Percentiles rank a stretch among this genome's conserved stretches.
Conservation (phyloP, 1,140 invertebrate species). For the Drosophila tani region DNA sequence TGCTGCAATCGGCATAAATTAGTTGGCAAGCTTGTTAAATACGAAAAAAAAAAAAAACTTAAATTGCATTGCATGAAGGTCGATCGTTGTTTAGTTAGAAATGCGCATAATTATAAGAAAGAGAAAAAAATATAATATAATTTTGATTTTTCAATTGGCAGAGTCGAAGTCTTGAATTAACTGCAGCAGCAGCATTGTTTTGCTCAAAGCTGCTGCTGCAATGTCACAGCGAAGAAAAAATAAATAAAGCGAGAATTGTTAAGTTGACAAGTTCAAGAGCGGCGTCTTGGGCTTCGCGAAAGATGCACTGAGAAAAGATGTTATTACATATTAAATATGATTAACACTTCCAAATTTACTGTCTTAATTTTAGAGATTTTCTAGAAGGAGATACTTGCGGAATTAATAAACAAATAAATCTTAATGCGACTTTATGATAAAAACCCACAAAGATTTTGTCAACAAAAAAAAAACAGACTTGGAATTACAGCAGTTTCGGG, state of each 20-base stretch:
- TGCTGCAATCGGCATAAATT: constrained; percentile 56
- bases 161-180: constrained; percentile 23
- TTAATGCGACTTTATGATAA: no score
- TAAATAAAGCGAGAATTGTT: constrained; percentile 26
- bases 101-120: constrained; percentile 71
- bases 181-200: constrained; percentile 54
- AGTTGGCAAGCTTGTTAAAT: constrained; percentile 48
- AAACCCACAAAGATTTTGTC: no score
- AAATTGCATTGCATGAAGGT: constrained; percentile 52
- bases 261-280: constrained; percentile 81
- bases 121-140: constrained; percentile 49
- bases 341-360: not conserved
- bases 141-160: constrained; percentile 71
- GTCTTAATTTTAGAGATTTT: not conserved
- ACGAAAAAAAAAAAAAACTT: constrained; percentile 9
- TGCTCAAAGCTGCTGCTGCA: constrained; percentile 58
- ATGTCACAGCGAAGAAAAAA: constrained; percentile 44
- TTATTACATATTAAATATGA: not conserved
- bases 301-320: constrained; percentile 4
- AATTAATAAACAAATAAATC: no score
- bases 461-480: no score
- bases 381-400: no score
- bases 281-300: constrained; percentile 15
- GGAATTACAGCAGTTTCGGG: no score
- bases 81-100: constrained; percentile 65